Evolutionary conservation across 2,113 vertebrate genomes (phyloP).

Genomic region (Scomber japonicus): DNA sequence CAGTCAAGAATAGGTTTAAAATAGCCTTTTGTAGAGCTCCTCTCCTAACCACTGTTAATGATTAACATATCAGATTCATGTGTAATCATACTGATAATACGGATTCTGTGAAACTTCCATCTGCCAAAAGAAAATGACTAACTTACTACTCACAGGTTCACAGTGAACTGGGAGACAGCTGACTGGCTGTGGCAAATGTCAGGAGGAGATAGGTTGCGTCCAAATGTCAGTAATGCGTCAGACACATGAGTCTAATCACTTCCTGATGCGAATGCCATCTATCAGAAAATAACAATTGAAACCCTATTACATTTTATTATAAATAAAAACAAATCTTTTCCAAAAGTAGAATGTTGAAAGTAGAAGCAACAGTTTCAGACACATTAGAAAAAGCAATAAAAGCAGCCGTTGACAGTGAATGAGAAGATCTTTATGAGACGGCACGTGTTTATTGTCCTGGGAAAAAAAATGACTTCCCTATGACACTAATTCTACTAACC

Average conservation of each 20-base stretch:
- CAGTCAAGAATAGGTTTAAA: not conserved
- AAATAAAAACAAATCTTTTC: constrained; percentile 23
- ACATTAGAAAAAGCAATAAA: not conserved
- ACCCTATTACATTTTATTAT: constrained; percentile 17
- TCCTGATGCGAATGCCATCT: constrained; percentile 49
- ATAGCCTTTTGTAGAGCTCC: not conserved
- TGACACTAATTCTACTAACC: constrained; percentile 42
- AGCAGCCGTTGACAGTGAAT: not conserved
- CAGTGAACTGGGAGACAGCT: constrained; percentile 29
- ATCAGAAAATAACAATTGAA: constrained; percentile 29
- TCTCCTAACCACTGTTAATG: not conserved
- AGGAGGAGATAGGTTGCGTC: constrained; percentile 49
- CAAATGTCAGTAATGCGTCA: constrained; percentile 61
- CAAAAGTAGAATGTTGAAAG: not conserved
- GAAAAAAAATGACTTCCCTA: not conserved
- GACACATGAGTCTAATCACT: constrained; percentile 30
- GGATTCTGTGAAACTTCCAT: not conserved
- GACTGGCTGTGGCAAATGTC: constrained; percentile 62
- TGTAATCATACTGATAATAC: constrained; percentile 1
- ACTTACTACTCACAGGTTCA: constrained; percentile 47
- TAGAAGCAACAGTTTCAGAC: not conserved
- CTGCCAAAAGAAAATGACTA: constrained; percentile 40
- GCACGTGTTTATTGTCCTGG: not conserved
- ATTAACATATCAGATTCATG: constrained; percentile 8
- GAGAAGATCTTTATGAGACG: not conserved